These are phyloP conservation scores for Ectemnius lituratus DNA, from an alignment of 2,888 invertebrate species.

Conservation along the genomic window DNA sequence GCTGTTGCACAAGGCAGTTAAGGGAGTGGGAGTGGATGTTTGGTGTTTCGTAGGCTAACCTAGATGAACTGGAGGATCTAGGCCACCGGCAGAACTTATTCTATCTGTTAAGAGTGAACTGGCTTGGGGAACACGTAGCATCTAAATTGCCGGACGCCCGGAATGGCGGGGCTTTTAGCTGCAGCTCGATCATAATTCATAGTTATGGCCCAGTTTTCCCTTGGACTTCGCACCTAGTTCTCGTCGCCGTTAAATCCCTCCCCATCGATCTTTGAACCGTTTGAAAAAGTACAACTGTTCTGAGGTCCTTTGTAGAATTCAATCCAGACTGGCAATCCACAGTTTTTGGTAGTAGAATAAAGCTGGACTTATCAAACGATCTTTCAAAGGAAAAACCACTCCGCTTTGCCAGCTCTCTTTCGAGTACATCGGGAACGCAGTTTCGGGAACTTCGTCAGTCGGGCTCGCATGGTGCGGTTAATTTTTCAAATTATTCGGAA, in stretches of 20 bases:
- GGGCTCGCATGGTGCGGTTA: constrained; percentile 47
- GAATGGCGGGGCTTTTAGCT: not conserved
- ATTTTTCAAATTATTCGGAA: constrained; percentile 66
- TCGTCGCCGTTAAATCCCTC: constrained; percentile 5
- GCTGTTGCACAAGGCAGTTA: constrained; percentile 19
- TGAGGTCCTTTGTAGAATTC: not conserved
- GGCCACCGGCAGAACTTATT: constrained; percentile 7
- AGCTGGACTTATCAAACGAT: too few relatives aligned
- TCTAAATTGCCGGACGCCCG: not conserved
- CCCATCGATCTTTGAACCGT: constrained; percentile 13
- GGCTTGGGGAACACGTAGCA: not conserved
- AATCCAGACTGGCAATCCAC: constrained; percentile 1
- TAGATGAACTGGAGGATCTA: constrained; percentile 21
- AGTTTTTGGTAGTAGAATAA: too few relatives aligned
- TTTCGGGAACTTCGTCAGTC: constrained; percentile 10
- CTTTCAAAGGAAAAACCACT: too few relatives aligned
- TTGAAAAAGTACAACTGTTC: not conserved
- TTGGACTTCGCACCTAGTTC: constrained; percentile 3
- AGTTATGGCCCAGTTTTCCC: not conserved
- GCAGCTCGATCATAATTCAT: not conserved
- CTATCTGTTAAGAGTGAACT: not conserved
- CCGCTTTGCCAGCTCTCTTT: too few relatives aligned
- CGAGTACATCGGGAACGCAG: too few relatives aligned
- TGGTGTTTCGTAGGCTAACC: constrained; percentile 13
- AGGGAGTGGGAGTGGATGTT: constrained; percentile 27